phyloP scores from a whole-genome alignment of 1,140 invertebrate genomes.

The Habropoda laboriosa region DNA sequence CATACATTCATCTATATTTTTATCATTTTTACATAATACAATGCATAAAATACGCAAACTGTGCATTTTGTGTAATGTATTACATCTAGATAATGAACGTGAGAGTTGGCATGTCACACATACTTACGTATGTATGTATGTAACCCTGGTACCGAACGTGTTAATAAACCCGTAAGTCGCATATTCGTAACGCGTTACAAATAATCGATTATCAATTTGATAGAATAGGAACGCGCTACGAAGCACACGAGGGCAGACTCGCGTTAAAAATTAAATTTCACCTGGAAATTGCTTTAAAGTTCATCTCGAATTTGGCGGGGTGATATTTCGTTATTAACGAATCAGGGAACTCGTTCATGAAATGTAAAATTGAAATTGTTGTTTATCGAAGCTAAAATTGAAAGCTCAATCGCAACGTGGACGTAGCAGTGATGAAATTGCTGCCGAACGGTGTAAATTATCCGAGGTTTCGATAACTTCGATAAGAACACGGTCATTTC shows the following conservation, averaged over 20 bases:
- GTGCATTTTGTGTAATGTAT: too few relatives aligned
- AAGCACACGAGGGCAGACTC: too few relatives aligned
- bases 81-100: too few relatives aligned
- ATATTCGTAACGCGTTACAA: not conserved
- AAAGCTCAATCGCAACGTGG: constrained; percentile 4
- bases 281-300: constrained; percentile 10
- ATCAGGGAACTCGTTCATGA: constrained; percentile 14
- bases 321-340: constrained; percentile 27
- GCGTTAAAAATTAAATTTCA: constrained; percentile 17
- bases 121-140: too few relatives aligned
- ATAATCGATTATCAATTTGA: not conserved
- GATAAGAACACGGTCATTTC: not conserved
- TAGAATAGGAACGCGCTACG: not conserved
- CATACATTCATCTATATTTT: too few relatives aligned
- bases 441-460: constrained; percentile 2
- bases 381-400: constrained; percentile 37
- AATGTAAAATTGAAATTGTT: constrained; percentile 32
- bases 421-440: constrained; percentile 15
- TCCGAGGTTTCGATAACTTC: not conserved
- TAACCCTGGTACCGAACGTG: too few relatives aligned
- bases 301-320: constrained; percentile 1
- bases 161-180: not conserved
- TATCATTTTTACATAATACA: too few relatives aligned
- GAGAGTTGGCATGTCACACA: too few relatives aligned
- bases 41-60: too few relatives aligned